Percentiles rank a stretch among this genome's conserved stretches.
Conservation (phyloP, 92 coral and sea anemone species). For the Siderastrea radians region DNA sequence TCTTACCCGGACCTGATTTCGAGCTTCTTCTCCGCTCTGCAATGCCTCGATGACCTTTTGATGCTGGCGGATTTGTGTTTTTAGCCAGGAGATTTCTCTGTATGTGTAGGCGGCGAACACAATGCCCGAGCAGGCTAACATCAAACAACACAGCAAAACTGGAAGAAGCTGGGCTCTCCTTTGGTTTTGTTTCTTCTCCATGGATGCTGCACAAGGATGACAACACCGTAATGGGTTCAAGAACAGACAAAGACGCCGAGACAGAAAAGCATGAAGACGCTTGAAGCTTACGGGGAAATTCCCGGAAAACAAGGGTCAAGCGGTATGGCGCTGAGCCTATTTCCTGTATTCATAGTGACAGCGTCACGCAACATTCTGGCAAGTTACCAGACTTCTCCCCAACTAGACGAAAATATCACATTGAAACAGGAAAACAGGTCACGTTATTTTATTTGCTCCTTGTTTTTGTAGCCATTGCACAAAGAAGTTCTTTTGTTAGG, state of each 20-base stretch:
- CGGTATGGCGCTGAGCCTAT: neutral
- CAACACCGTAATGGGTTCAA: neutral
- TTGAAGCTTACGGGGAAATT: neutral
- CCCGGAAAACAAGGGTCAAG: neutral
- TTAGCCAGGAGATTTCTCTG: slow-evolving; percentile 61
- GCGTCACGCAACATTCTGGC: neutral
- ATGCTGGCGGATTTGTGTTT: slow-evolving; percentile 48
- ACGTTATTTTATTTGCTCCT: too few species aligned
- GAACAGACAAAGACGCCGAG: neutral
- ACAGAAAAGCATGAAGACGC: neutral
- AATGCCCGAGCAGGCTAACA: slow-evolving; percentile 73
- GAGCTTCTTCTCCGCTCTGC: slow-evolving; percentile 15
- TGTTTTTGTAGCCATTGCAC: too few species aligned
- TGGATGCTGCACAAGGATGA: neutral
- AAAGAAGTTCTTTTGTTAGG: too few species aligned
- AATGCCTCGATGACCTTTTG: slow-evolving; percentile 36
- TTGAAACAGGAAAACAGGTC: too few species aligned
- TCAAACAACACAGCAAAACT: slow-evolving; percentile 50
- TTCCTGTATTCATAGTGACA: too few species aligned
- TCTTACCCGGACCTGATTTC: neutral
- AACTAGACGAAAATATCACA: too few species aligned
- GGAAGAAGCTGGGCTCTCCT: slow-evolving; percentile 1
- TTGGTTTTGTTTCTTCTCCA: slow-evolving; percentile 30
- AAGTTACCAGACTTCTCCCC: too few species aligned
- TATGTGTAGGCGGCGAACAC: slow-evolving; percentile 80